Evolutionary conservation across 2,888 invertebrate species (phyloP).

Genomic region (Eupithecia dodoneata): DNA sequence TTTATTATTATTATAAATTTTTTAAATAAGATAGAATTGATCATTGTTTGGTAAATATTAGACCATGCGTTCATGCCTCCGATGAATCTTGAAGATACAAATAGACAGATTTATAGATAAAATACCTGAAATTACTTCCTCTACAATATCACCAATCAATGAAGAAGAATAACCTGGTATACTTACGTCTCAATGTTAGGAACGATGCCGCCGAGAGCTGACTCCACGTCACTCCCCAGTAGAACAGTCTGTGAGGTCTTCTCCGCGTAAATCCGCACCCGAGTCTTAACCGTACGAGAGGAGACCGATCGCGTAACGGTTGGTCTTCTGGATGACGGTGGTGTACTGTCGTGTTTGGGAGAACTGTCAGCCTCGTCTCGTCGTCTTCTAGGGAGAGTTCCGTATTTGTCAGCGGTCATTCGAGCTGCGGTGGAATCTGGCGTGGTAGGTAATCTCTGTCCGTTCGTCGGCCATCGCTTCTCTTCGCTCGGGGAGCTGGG

Average conservation of each 20-base stretch:
- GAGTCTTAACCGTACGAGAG: slow-evolving; percentile 70
- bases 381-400: slow-evolving; percentile 89
- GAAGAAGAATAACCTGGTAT: background rate
- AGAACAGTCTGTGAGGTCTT: slow-evolving; percentile 90
- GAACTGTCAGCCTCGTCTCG: slow-evolving; percentile 86
- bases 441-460: slow-evolving; percentile 66
- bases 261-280: slow-evolving; percentile 91
- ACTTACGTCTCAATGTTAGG: slow-evolving; percentile 77
- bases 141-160: background rate
- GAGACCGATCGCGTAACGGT: slow-evolving; percentile 73
- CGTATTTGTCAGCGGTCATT: slow-evolving; percentile 88
- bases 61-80: background rate
- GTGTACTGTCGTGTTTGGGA: slow-evolving; percentile 72
- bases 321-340: slow-evolving; percentile 69
- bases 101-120: background rate
- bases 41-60: background rate
- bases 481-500: slow-evolving; percentile 88
- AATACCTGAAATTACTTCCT: background rate
- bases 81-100: background rate
- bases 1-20: too few species aligned
- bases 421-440: slow-evolving; percentile 68
- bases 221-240: slow-evolving; percentile 88
- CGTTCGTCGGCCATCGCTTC: slow-evolving; percentile 87
- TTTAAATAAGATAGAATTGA: background rate
- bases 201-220: slow-evolving; percentile 86